Conservation (phyloP, 2,113 vertebrate species). For the Rhegmatorhina hoffmannsi region DNA sequence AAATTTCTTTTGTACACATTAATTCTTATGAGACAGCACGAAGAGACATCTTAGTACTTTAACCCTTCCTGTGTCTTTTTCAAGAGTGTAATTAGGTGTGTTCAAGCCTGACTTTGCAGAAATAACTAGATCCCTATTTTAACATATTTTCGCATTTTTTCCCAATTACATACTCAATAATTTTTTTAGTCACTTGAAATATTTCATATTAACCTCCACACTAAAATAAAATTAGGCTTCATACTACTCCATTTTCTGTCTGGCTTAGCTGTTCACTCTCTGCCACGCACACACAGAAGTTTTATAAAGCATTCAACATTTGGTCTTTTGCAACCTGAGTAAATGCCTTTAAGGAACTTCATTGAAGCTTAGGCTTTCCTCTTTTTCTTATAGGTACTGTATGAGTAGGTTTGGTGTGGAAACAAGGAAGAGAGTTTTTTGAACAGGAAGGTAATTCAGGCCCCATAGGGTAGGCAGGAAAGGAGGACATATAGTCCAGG, state of each 20-base stretch:
- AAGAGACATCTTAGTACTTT: background rate
- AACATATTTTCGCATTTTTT: background rate
- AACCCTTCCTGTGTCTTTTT: background rate
- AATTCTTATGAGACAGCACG: background rate
- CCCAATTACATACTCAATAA: background rate
- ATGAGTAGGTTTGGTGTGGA: background rate
- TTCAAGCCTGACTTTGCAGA: background rate
- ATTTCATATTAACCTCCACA: background rate
- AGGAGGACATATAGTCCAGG: fast-evolving
- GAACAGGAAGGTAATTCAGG: background rate
- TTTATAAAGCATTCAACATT: background rate
- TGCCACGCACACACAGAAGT: background rate
- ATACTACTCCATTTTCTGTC: background rate
- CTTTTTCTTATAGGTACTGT: background rate
- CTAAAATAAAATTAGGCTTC: background rate
- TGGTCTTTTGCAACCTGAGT: background rate
- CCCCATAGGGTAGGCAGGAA: fast-evolving
- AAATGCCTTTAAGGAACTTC: background rate
- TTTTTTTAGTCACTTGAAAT: background rate
- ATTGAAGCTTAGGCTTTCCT: background rate
- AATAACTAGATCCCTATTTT: background rate
- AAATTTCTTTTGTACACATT: background rate
- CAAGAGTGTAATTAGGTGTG: background rate
- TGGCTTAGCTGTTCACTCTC: background rate
- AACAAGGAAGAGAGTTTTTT: background rate